A percentile compares a stretch with the other conserved stretches of the same genome.
Evolutionary conservation across 2,888 invertebrate genomes (phyloP).

Genomic region (Eretmocerus hayati): DNA sequence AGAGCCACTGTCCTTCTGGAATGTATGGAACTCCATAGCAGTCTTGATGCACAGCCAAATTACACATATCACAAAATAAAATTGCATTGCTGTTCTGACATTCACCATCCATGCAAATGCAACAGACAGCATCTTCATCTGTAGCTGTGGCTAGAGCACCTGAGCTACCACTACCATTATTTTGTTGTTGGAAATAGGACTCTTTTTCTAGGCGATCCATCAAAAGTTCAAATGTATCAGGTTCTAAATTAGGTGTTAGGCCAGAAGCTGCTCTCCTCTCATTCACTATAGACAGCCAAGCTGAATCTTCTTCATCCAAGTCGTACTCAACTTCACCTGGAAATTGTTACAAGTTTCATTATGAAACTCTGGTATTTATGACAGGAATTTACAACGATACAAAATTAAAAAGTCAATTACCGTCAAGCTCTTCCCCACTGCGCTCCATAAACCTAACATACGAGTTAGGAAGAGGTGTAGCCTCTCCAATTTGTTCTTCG

Average conservation of each 20-base stretch:
- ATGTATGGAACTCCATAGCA: slow-evolving; percentile 98
- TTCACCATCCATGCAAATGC: slow-evolving; percentile 98
- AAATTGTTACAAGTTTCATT: not conserved
- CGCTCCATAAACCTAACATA: slow-evolving; percentile 93
- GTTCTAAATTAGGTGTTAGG: slow-evolving; percentile 64
- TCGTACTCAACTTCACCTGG: slow-evolving; percentile 76
- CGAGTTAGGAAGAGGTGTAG: slow-evolving; percentile 77
- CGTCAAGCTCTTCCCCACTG: slow-evolving; percentile 88
- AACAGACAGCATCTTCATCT: slow-evolving; percentile 97
- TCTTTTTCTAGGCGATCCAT: slow-evolving; percentile 98
- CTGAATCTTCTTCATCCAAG: slow-evolving; percentile 95
- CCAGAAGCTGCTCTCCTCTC: slow-evolving; percentile 68
- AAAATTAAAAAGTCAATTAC: slow-evolving; percentile 49
- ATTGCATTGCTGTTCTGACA: slow-evolving; percentile 98
- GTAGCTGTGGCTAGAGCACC: slow-evolving; percentile 50
- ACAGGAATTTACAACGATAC: no score
- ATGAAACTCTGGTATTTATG: no score
- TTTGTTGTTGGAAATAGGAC: slow-evolving; percentile 82
- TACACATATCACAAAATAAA: slow-evolving; percentile 99
- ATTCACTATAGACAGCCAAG: slow-evolving; percentile 88
- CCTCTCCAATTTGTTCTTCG: slow-evolving; percentile 53
- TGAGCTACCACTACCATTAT: slow-evolving; percentile 60
- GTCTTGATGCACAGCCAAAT: slow-evolving; percentile 97
- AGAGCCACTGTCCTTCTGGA: slow-evolving; percentile 96
- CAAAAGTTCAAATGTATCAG: slow-evolving; percentile 86